Evolutionary conservation across 2,113 vertebrate genomes (phyloP), one percentile per base, ranked within the genome.

Genomic region (Hydrochoerus hydrochaeris): DNA sequence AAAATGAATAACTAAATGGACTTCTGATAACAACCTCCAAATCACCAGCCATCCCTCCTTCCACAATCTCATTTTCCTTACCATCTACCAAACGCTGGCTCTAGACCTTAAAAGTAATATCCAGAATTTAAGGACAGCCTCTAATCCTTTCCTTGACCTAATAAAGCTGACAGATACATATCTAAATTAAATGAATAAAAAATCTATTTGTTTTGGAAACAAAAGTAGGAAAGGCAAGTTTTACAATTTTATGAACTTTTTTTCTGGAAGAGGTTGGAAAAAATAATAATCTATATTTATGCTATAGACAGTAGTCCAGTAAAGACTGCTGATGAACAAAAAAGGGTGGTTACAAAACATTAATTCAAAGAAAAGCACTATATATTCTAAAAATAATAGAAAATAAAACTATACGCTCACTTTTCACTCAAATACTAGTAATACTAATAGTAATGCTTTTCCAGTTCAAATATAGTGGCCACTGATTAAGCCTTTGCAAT

Each of bases 361-460:
- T 60, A 92, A 92, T 82, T 91, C 30, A 86, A 8, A 71, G 14
- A 85, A 95, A 90, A 90, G 62, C 30, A 94, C 20, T 65, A 69
- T 0, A 82, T 38, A 78, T 69, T 87, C 19, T 95, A 85, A 85
- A 88, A 83, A 78, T 12, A 75, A 38, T 81, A 92, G 49, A 77
- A 69, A 85, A 77, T 49, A 57, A 54, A 62, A 78, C 63, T 28
- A 91, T 57, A 87, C 87, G 69, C 7, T 30, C 46, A 80, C 26
- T 78, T 95, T 92, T 62, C 49, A 94, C 16, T 90, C 88, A 92
- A 85, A 91, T 90, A 88, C 80, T 46, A 77, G 80, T 86, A 8
- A 57, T 19, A 85, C 46, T 46, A 87, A 52, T 54, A 54, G 16
- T 17, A 54, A 54, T 38, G 62, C 44, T 71, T 62, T 87, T 84